Evolutionary conservation across 2,113 vertebrate species (phyloP).

Genomic region (Anhinga anhinga): DNA sequence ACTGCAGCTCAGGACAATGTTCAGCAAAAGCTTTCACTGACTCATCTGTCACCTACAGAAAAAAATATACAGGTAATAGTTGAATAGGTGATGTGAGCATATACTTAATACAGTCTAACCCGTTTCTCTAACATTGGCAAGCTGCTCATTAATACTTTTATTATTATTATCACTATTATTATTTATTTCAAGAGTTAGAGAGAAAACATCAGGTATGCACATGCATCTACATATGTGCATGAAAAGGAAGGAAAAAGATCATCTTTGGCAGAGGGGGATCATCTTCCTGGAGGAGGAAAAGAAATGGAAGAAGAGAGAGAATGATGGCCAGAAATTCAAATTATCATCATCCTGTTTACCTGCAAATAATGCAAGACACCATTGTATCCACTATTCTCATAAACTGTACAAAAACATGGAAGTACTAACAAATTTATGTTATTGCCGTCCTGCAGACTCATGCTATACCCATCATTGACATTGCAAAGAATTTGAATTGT

Average conservation of each 20-base stretch:
- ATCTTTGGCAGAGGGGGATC: not conserved
- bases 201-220: not conserved
- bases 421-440: not conserved
- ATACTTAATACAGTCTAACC: not conserved
- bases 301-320: not conserved
- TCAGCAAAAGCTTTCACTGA: slow-evolving; percentile 94
- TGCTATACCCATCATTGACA: not conserved
- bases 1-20: slow-evolving; percentile 93
- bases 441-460: not conserved
- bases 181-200: not conserved
- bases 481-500: not conserved
- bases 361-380: not conserved
- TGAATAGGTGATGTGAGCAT: not conserved
- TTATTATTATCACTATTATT: not conserved
- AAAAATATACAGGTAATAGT: not conserved
- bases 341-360: not conserved
- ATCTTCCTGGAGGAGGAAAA: not conserved
- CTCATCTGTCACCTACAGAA: slow-evolving; percentile 88
- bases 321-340: not conserved
- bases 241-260: not conserved
- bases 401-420: not conserved
- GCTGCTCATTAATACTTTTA: not conserved
- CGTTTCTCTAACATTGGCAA: not conserved
- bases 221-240: not conserved
- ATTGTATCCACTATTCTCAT: not conserved